Percentiles rank a stretch among this genome's conserved stretches.
Conservation (phyloP, 2,113 vertebrate species). For the Zosterops japonicus region DNA sequence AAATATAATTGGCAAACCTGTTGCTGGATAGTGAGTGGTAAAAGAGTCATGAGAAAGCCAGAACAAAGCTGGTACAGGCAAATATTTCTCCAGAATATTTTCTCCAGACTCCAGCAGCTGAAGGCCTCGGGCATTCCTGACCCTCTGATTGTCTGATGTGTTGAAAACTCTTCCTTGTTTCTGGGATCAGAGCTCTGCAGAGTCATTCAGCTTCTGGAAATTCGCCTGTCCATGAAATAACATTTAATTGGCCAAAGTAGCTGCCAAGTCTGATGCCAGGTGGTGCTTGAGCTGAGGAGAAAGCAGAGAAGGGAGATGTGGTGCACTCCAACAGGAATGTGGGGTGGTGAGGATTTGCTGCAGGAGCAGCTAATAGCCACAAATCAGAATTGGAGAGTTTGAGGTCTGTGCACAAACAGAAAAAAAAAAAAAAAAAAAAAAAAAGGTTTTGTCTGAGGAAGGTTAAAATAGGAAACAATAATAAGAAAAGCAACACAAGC, state of each 20-base stretch:
- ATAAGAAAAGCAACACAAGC: background rate
- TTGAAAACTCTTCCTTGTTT: background rate
- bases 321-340: background rate
- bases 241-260: background rate
- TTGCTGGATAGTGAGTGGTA: background rate
- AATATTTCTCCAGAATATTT: background rate
- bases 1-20: background rate
- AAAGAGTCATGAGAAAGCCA: background rate
- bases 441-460: background rate
- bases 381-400: rapidly evolving
- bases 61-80: background rate
- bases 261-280: background rate
- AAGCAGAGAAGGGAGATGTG: background rate
- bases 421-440: background rate
- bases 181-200: background rate
- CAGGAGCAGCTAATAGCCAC: background rate
- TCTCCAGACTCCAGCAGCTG: background rate
- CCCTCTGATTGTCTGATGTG: background rate
- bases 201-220: background rate
- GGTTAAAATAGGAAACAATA: background rate
- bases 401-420: background rate
- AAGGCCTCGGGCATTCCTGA: background rate
- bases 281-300: background rate
- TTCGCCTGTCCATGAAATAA: background rate
- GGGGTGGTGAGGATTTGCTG: background rate